Evolutionary conservation across 2,797 vertebrate species (phyloP).

Genomic region (Delichon dasypus): DNA sequence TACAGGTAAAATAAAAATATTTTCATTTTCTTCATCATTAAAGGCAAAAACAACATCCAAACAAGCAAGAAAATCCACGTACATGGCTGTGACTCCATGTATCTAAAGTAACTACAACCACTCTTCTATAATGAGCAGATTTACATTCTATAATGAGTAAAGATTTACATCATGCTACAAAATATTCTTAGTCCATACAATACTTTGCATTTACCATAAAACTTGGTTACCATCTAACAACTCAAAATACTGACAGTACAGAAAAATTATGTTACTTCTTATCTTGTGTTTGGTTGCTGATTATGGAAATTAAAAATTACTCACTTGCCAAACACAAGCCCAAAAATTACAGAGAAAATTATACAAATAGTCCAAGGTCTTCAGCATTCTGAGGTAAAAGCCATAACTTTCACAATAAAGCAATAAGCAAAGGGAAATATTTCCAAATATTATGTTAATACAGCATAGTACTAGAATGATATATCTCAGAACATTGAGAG

Average conservation of each 20-base stretch:
- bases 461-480: background rate
- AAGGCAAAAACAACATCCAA: background rate
- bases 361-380: background rate
- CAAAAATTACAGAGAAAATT: background rate
- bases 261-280: background rate
- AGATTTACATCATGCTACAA: background rate
- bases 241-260: background rate
- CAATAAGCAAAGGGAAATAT: background rate
- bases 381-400: background rate
- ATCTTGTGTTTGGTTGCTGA: background rate
- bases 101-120: background rate
- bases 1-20: slow-evolving; percentile 54
- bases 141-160: background rate
- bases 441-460: background rate
- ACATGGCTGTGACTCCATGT: background rate
- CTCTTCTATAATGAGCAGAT: background rate
- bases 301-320: background rate
- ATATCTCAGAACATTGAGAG: background rate
- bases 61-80: background rate
- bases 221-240: background rate
- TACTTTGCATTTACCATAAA: background rate
- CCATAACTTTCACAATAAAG: background rate
- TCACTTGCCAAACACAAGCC: background rate
- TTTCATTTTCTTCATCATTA: slow-evolving; percentile 59
- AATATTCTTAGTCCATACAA: background rate